A percentile compares a stretch with the other conserved stretches of the same genome.
These are phyloP conservation scores for Vanessa tameamea DNA, from an alignment of 1,140 invertebrate genomes.

Conservation along the genomic window DNA sequence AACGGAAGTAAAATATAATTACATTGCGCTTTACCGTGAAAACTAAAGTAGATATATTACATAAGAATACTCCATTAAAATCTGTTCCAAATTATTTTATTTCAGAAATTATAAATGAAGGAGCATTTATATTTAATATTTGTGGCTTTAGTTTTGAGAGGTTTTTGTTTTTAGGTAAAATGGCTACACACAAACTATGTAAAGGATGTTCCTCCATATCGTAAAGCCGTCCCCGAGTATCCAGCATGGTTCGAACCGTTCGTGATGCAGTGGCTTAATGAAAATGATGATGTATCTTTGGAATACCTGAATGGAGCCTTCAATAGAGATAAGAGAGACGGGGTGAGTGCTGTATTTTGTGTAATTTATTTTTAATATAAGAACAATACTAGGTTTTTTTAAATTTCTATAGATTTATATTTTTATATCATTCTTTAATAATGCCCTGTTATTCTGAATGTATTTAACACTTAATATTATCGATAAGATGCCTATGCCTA, in stretches of 20 bases:
- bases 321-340: slow-evolving; percentile 98
- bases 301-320: slow-evolving; percentile 99
- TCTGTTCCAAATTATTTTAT: neutral
- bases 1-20: slow-evolving; percentile 2
- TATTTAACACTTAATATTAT: too few species aligned
- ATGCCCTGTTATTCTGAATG: too few species aligned
- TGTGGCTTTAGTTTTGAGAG: neutral
- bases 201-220: slow-evolving; percentile 98
- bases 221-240: slow-evolving; percentile 96
- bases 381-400: too few species aligned
- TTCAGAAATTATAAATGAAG: neutral
- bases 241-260: slow-evolving; percentile 99
- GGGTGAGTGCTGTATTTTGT: slow-evolving; percentile 84
- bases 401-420: too few species aligned
- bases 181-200: slow-evolving; percentile 99
- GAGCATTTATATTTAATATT: neutral
- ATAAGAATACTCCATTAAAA: slow-evolving; percentile 7
- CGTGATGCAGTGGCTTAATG: slow-evolving; percentile 99
- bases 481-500: too few species aligned
- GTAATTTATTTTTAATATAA: neutral
- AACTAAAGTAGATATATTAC: slow-evolving; percentile 13
- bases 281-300: slow-evolving; percentile 99
- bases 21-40: neutral
- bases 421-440: too few species aligned
- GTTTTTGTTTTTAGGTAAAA: slow-evolving; percentile 85